A percentile compares a stretch with the other conserved stretches of the same genome.
These are phyloP conservation scores for Trematocara macrostoma DNA, from an alignment of 2,113 vertebrate genomes.

Conservation along the genomic window DNA sequence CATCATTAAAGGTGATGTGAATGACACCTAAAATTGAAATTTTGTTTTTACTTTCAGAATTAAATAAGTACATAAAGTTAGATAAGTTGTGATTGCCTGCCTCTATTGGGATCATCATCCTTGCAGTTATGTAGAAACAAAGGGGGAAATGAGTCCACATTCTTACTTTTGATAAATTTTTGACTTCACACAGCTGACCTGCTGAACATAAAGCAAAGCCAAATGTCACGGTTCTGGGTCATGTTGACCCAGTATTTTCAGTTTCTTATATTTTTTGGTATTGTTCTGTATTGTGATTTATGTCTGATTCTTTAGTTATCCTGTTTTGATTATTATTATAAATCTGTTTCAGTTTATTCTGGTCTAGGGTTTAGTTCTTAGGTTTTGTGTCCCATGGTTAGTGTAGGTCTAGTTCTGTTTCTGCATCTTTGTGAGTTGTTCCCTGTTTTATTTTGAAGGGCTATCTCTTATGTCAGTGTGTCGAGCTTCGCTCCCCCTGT, in stretches of 20 bases:
- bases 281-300: background rate
- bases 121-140: background rate
- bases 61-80: background rate
- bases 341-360: background rate
- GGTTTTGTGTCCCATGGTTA: background rate
- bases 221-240: background rate
- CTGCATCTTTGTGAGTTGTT: background rate
- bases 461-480: background rate
- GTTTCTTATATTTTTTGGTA: background rate
- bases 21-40: background rate
- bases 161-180: background rate
- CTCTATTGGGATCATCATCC: background rate
- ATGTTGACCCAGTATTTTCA: background rate
- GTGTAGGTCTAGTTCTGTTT: background rate
- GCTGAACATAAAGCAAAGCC: background rate
- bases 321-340: background rate
- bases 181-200: background rate
- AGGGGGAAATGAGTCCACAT: background rate
- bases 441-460: background rate
- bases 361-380: background rate
- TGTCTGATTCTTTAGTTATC: background rate
- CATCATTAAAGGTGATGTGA: background rate
- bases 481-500: background rate
- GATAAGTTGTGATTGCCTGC: no score
- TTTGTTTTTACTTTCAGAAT: background rate